Base-by-base conservation (phyloP, 2,797 vertebrate species). In the Diglossa cyanea region DNA sequence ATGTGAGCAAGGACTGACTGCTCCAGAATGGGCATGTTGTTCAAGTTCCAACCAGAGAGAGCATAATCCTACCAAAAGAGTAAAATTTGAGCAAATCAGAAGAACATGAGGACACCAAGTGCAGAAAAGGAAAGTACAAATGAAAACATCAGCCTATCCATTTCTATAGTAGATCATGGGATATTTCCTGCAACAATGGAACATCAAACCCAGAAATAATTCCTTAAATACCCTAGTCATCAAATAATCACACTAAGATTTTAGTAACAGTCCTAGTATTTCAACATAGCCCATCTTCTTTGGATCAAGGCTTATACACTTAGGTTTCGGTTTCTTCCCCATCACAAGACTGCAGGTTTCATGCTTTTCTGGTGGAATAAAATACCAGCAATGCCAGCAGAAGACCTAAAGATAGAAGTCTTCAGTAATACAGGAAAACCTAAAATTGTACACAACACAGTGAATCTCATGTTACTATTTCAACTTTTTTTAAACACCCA, bases 1-100 rank as follows among this genome's bases (percentile, higher is more conserved):
- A 99, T 99, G 97, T 99, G 99, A 42, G 99, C 98, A 74, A 99
- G 98, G 54, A 99, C 99, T 1, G 99, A 99, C 88, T 99, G 99
- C 79, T 99, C 99, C 66, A 99, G 97, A 25, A 99, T 98, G 5
- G 99, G 99, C 99, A 99, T 99, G 97, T 99, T 99, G 97, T 99
- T 99, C 96, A 99, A 98, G 96, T 99, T 99, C 99, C 99, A 99
- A 91, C 99, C 99, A 16, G 99, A 99, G 96, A 98, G 98, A 0
- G 99, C 98, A 60, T 99, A 99, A 51, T 99, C 99, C 99, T 99
- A 89, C 35, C 86, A 95, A 87, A 81, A 11, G 53, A n/a, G 60
- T 10, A 92, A 70, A 85, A 57, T 65, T 33, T 40, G 15, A 94
- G 65, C 26, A 82, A 21, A 44, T 37, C 28, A 28, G 19, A 71